These are phyloP conservation scores for Xenopus borealis DNA, from an alignment of 2,113 vertebrate genomes.

Conservation along the genomic window DNA sequence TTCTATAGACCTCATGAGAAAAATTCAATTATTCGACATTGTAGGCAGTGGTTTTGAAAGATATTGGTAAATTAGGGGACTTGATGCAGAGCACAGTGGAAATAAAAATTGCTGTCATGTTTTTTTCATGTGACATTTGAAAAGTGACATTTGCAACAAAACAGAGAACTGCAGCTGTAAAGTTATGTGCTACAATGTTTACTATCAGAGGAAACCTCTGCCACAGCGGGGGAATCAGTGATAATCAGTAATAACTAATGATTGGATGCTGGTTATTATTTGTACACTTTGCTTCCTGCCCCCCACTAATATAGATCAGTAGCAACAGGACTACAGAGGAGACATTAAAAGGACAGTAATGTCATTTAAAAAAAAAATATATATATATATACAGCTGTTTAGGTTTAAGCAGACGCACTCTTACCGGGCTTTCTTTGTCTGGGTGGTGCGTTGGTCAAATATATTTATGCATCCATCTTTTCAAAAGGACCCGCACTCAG, in stretches of 20 bases:
- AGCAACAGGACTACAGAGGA: no score
- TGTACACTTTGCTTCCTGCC: no score
- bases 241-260: not conserved
- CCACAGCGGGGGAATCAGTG: not conserved
- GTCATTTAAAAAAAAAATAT: no score
- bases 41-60: not conserved
- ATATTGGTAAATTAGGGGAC: conserved; percentile 1
- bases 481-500: no score
- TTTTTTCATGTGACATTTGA: conserved; percentile 16
- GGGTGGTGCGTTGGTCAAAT: no score
- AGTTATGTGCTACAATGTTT: not conserved
- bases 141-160: conserved; percentile 7
- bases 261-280: not conserved
- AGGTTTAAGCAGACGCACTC: no score
- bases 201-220: conserved; percentile 5
- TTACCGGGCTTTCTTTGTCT: no score
- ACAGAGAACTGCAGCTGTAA: not conserved
- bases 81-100: conserved; percentile 9
- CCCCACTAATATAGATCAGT: no score
- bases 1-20: not conserved
- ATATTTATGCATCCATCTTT: no score
- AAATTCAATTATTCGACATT: not conserved
- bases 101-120: conserved; percentile 1
- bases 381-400: no score
- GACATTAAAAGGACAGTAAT: no score